Evolutionary conservation across 1,140 invertebrate species (phyloP), one percentile per base, ranked within the genome.

Genomic region (Drosophila saltans): DNA sequence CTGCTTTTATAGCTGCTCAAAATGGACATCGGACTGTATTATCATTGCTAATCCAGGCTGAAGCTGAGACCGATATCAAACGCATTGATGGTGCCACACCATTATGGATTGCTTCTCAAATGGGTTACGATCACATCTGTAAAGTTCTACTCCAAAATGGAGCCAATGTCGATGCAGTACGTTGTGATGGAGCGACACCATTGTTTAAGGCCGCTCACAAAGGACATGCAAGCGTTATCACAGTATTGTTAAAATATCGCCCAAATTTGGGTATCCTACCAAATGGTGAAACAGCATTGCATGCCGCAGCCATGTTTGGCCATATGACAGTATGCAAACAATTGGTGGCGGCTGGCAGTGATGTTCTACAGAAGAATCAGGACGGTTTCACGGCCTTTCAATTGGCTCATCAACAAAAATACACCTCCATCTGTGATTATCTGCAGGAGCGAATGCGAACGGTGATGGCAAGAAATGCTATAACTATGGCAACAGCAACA

Each of bases 161-260:
- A 36, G 97, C 97, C 40, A 93, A 94, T 78, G 96, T 97, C 36
- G 97, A 99, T 93, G 94, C 95, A 28, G 94, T 95, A 3, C 94
- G 97, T 93, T 95, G 97, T 91, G 97, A 98, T 93, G 98, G 97
- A 11, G 97, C 97, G 24, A 98, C 97, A 1, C 95, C 97, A 3
- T 93, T 99, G 28, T 98, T 98, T 91, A 98, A 98, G 93, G 97
- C 98, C 2, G 95, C 97, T 26, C 97, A 98, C 92, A 98, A 98
- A 93, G 98, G 98, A 0, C 97, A 98, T 89, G 93, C 95, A 3
- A 96, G 96, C 41, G 97, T 98, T n/a, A 95, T 98, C 0, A 94
- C 95, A 1, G 96, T 97, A 92, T 93, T 99, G 63, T 94, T 98
- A 6, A 96, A 96, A 90, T 96, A 96, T 85, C 95, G 95, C 75